phyloP scores from a whole-genome alignment of 1,140 invertebrate genomes.

The Chelonus insularis region DNA sequence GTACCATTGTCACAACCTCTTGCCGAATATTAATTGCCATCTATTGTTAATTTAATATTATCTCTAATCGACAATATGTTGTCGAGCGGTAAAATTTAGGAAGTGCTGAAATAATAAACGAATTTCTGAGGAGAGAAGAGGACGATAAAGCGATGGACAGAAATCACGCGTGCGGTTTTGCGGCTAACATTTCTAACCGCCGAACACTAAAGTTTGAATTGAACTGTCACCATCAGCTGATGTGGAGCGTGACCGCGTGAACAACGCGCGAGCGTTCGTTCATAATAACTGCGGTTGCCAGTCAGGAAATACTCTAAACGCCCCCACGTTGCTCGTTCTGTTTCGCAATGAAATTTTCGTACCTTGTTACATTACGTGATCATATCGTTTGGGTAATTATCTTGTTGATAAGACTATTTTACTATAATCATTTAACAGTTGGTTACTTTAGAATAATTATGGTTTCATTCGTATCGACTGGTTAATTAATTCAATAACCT shows the following conservation, averaged over 20 bases:
- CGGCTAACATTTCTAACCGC: conserved; percentile 55
- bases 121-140: background rate
- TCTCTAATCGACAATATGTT: too few species aligned
- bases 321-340: conserved; percentile 12
- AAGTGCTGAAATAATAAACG: background rate
- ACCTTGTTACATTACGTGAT: conserved; percentile 5
- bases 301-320: conserved; percentile 39
- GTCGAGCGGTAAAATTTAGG: background rate
- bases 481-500: background rate
- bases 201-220: conserved; percentile 59
- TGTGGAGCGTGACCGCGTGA: conserved; percentile 16
- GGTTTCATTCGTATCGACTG: too few species aligned
- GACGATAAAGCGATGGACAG: conserved; percentile 46
- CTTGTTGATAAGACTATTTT: too few species aligned
- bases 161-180: conserved; percentile 58
- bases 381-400: too few species aligned
- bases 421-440: background rate
- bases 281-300: conserved; percentile 54
- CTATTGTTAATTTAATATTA: too few species aligned
- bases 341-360: conserved; percentile 17
- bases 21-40: too few species aligned
- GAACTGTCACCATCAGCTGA: conserved; percentile 59
- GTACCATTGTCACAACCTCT: background rate
- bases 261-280: conserved; percentile 50
- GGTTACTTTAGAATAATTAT: background rate